These are phyloP conservation scores for Epinotia nisella DNA, from an alignment of 2,888 invertebrate species.

Conservation along the genomic window DNA sequence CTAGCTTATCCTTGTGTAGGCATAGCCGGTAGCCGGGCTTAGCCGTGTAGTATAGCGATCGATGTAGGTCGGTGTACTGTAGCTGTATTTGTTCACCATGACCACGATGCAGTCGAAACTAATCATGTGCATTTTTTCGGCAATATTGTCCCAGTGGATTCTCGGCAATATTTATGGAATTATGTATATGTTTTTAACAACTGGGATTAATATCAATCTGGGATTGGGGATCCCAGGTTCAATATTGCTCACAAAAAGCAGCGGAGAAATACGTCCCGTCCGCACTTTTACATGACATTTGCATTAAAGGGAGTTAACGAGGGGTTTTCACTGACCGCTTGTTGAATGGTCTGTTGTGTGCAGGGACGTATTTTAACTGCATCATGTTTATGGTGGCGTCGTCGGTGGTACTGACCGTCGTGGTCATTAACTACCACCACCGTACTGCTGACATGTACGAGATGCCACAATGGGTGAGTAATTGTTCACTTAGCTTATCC, in stretches of 20 bases:
- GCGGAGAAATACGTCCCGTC: constrained; percentile 10
- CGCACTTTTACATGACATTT: background rate
- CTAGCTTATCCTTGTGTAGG: constrained; percentile 23
- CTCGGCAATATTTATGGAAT: constrained; percentile 8
- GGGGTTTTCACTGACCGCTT: background rate
- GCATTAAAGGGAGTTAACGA: background rate
- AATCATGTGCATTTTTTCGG: constrained; percentile 20
- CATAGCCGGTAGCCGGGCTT: constrained; percentile 11
- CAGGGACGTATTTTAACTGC: constrained; percentile 99
- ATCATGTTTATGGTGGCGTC: constrained; percentile 99
- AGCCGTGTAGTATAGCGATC: background rate
- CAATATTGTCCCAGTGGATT: constrained; percentile 19
- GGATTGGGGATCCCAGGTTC: background rate
- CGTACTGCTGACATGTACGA: constrained; percentile 98
- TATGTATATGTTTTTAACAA: background rate
- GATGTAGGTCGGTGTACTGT: constrained; percentile 9
- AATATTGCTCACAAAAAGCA: constrained; percentile 13
- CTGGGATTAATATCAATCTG: background rate
- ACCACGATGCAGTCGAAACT: constrained; percentile 31
- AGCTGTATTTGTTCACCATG: constrained; percentile 18
- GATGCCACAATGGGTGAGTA: constrained; percentile 98
- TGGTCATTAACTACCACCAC: constrained; percentile 98
- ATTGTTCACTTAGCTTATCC: constrained; percentile 15
- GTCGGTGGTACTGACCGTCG: constrained; percentile 97
- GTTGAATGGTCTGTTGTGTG: constrained; percentile 51